Conservation (phyloP, 2,888 invertebrate species). For the Pinctada fucata region DNA sequence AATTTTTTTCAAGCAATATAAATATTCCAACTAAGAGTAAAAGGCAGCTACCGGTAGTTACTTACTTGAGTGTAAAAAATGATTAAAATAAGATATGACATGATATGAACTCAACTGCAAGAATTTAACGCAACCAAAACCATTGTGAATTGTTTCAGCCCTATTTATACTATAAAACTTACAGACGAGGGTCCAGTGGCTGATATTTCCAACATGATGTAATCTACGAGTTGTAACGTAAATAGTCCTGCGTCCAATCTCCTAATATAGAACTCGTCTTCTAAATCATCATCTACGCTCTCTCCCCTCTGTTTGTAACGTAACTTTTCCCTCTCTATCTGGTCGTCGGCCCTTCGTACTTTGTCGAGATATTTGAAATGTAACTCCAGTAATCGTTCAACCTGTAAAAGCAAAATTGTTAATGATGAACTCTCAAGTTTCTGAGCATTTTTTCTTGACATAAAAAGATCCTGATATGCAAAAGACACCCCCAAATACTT, state of each 20-base stretch:
- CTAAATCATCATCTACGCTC: conserved; percentile 84
- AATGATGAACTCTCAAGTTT: background rate
- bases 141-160: background rate
- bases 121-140: background rate
- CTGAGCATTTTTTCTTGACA: too few relatives aligned
- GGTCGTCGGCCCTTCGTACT: conserved; percentile 89
- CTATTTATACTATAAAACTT: conserved; percentile 42
- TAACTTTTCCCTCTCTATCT: conserved; percentile 81
- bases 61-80: too few relatives aligned
- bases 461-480: too few relatives aligned
- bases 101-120: background rate
- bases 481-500: too few relatives aligned
- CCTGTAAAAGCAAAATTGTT: conserved; percentile 75
- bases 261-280: conserved; percentile 91
- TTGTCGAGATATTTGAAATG: conserved; percentile 98
- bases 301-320: conserved; percentile 69
- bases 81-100: too few relatives aligned
- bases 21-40: background rate
- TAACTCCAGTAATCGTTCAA: conserved; percentile 95
- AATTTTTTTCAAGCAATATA: background rate
- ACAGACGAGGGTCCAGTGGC: conserved; percentile 77
- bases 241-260: conserved; percentile 96
- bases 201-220: conserved; percentile 81
- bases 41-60: background rate
- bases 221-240: conserved; percentile 95